These are phyloP conservation scores for Folsomia manolachei DNA, from an alignment of 2,888 invertebrate species.

Conservation along the genomic window DNA sequence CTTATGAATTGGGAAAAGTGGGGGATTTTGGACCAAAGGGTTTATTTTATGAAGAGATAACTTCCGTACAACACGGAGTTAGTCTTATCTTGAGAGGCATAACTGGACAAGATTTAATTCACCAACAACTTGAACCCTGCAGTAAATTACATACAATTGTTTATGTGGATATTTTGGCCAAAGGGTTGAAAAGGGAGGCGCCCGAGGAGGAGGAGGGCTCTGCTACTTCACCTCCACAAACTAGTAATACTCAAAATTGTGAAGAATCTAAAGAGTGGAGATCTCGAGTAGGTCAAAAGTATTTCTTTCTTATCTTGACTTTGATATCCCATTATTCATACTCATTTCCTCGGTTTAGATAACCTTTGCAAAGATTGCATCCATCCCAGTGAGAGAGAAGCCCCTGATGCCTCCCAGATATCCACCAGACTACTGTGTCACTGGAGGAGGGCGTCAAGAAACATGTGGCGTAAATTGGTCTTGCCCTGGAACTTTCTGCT, in stretches of 20 bases:
- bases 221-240: no score
- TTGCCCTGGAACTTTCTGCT: background rate
- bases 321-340: background rate
- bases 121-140: slow-evolving; percentile 37
- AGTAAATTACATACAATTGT: slow-evolving; percentile 40
- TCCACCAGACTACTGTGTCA: background rate
- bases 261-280: slow-evolving; percentile 5
- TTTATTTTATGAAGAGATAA: slow-evolving; percentile 35
- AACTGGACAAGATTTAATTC: slow-evolving; percentile 41
- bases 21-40: slow-evolving; percentile 37
- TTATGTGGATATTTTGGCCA: slow-evolving; percentile 39
- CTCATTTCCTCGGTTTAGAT: slow-evolving; percentile 20
- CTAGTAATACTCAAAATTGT: no score
- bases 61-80: slow-evolving; percentile 40
- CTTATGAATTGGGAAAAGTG: slow-evolving; percentile 39
- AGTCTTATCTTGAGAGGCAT: slow-evolving; percentile 42
- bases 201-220: no score
- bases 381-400: slow-evolving; percentile 28
- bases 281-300: no score
- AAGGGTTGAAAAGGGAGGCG: no score
- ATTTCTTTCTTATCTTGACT: background rate
- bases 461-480: no score
- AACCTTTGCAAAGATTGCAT: slow-evolving; percentile 47
- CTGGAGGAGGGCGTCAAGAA: no score
- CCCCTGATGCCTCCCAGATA: background rate